Evolutionary conservation across 2,888 invertebrate species (phyloP).

Genomic region (Ormyrus labotus): DNA sequence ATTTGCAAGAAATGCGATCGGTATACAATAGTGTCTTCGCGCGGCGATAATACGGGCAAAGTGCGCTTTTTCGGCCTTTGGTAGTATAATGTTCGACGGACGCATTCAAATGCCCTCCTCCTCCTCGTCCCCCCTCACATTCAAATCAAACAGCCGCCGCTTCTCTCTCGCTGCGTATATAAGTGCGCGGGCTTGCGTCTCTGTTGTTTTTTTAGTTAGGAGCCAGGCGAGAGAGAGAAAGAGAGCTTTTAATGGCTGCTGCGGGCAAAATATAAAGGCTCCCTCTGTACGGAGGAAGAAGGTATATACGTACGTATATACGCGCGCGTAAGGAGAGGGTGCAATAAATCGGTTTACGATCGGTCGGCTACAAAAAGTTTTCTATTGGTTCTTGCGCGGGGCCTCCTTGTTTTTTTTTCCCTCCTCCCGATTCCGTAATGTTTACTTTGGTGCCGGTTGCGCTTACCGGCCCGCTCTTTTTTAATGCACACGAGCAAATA

Average conservation of each 20-base stretch:
- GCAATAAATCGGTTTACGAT: conserved; percentile 51
- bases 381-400: not conserved
- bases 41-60: not conserved
- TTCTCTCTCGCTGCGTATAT: not conserved
- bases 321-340: not conserved
- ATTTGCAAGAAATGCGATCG: conserved; percentile 47
- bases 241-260: not conserved
- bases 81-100: conserved; percentile 43
- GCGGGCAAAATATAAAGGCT: conserved; percentile 3
- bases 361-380: conserved; percentile 18
- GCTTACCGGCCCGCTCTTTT: not conserved
- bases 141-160: conserved; percentile 43
- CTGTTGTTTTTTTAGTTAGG: not conserved
- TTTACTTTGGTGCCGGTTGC: conserved; percentile 1
- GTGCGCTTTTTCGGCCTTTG: conserved; percentile 35
- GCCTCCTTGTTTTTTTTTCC: not conserved
- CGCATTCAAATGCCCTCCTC: not conserved
- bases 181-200: not conserved
- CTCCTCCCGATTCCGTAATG: not conserved
- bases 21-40: conserved; percentile 33
- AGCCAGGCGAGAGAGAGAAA: not conserved
- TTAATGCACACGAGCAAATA: not conserved
- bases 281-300: no score
- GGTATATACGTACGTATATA: no score
- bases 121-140: conserved; percentile 3